phyloP scores from a whole-genome alignment of 2,888 invertebrate species.

The Amphimallon solstitiale region DNA sequence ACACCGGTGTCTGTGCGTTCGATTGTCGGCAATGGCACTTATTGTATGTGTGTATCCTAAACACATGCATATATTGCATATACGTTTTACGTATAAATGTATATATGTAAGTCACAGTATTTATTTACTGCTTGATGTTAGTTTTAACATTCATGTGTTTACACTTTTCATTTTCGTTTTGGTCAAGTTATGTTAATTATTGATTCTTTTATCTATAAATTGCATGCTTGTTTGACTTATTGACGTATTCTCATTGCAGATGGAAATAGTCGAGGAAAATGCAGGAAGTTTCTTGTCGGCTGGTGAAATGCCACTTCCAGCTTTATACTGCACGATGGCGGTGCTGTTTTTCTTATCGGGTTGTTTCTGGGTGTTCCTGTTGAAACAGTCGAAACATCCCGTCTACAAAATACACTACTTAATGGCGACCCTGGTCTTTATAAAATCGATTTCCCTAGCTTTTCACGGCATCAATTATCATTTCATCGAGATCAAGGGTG shows the following conservation, averaged over 20 bases:
- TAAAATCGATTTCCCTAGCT: conserved; percentile 90
- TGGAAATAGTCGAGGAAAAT: conserved; percentile 88
- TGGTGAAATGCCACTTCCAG: conserved; percentile 95
- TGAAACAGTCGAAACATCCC: conserved; percentile 76
- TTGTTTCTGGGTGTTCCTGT: conserved; percentile 89
- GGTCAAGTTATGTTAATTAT: background rate
- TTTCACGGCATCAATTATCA: conserved; percentile 96
- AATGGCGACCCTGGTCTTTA: conserved; percentile 92
- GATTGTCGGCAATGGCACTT: too few relatives aligned
- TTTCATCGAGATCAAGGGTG: conserved; percentile 91
- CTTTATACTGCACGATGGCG: conserved; percentile 91
- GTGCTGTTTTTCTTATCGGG: conserved; percentile 90
- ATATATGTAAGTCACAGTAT: too few relatives aligned
- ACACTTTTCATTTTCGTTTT: too few relatives aligned
- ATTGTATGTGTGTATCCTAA: too few relatives aligned
- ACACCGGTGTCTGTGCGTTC: too few relatives aligned
- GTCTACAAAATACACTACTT: conserved; percentile 96
- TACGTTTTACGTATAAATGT: too few relatives aligned
- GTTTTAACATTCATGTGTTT: too few relatives aligned
- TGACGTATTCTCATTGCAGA: too few relatives aligned
- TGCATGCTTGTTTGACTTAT: too few relatives aligned
- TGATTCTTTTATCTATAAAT: too few relatives aligned
- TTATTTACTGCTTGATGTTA: too few relatives aligned
- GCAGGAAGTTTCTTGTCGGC: conserved; percentile 92
- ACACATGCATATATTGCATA: too few relatives aligned